These are phyloP conservation scores for Lerema accius DNA, from an alignment of 1,140 invertebrate species.

Conservation along the genomic window DNA sequence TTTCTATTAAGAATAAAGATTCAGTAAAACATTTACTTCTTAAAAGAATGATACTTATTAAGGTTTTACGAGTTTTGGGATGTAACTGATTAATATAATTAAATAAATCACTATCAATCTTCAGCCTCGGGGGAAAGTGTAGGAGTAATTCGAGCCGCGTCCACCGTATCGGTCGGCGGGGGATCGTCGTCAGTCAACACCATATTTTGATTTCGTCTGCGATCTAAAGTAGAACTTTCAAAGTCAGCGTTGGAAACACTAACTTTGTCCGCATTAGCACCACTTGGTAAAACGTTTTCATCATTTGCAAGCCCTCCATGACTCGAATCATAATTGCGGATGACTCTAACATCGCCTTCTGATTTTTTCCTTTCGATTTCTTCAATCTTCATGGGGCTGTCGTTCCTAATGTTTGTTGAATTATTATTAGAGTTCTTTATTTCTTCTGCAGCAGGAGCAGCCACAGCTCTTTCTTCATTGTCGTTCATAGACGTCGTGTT, in stretches of 20 bases:
- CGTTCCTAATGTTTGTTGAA: conserved; percentile 35
- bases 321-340: conserved; percentile 45
- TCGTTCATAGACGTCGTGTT: conserved; percentile 56
- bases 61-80: conserved; percentile 16
- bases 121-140: conserved; percentile 61
- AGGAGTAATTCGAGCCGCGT: conserved; percentile 45
- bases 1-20: conserved; percentile 9
- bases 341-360: conserved; percentile 43
- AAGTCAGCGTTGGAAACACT: conserved; percentile 40
- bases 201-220: conserved; percentile 55
- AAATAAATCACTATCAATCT: conserved; percentile 56
- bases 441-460: conserved; percentile 34
- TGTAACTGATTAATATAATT: conserved; percentile 30
- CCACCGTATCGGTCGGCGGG: conserved; percentile 32
- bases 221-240: conserved; percentile 61
- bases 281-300: conserved; percentile 38
- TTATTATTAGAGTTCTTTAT: conserved; percentile 44
- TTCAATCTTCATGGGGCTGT: conserved; percentile 61
- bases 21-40: conserved; percentile 24
- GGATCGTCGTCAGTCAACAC: conserved; percentile 43
- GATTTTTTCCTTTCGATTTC: conserved; percentile 62
- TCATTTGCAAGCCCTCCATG: conserved; percentile 31
- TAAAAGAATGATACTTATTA: conserved; percentile 22
- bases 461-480: conserved; percentile 42
- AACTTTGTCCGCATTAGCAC: conserved; percentile 37